Percentiles rank a stretch among this genome's conserved stretches.
phyloP scores from a whole-genome alignment of 2,113 vertebrate species.

The Ceyx melanurus region DNA sequence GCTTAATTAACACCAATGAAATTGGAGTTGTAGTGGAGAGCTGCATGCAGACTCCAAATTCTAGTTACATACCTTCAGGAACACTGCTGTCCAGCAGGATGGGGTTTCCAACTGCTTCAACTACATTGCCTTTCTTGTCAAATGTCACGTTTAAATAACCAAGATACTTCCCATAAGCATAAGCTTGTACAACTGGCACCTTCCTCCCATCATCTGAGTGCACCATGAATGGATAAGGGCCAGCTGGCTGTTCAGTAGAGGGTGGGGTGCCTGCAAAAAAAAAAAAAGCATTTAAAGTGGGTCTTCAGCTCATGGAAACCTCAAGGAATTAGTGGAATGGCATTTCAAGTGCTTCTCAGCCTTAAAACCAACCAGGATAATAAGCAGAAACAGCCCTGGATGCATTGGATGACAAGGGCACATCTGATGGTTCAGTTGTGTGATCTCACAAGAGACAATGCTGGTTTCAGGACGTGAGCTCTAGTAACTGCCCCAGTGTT shows the following conservation, averaged over 20 bases:
- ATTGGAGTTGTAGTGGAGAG: not conserved
- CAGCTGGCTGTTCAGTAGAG: conserved; percentile 81
- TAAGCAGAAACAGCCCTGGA: not conserved
- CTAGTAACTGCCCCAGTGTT: not conserved
- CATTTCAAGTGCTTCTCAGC: not conserved
- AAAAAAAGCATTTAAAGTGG: not conserved
- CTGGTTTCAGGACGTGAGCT: not conserved
- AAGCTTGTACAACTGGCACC: conserved; percentile 94
- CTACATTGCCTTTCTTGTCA: conserved; percentile 81
- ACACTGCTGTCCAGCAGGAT: conserved; percentile 85
- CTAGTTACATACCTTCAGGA: conserved; percentile 77
- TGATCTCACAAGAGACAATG: not conserved
- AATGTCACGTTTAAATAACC: conserved; percentile 87
- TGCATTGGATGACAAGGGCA: fast-evolving
- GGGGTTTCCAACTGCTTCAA: conserved; percentile 86
- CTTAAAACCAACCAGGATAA: not conserved
- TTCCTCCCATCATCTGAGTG: conserved; percentile 76
- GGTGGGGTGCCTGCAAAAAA: conserved; percentile 77
- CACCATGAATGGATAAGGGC: conserved; percentile 86
- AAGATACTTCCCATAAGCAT: conserved; percentile 93
- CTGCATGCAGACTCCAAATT: not conserved
- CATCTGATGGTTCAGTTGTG: not conserved
- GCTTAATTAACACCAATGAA: not conserved
- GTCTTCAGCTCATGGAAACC: not conserved
- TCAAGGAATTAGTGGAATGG: not conserved